A percentile compares a stretch with the other conserved stretches of the same genome.
phyloP scores from a whole-genome alignment of 2,113 vertebrate genomes.

The Myotis yumanensis region DNA sequence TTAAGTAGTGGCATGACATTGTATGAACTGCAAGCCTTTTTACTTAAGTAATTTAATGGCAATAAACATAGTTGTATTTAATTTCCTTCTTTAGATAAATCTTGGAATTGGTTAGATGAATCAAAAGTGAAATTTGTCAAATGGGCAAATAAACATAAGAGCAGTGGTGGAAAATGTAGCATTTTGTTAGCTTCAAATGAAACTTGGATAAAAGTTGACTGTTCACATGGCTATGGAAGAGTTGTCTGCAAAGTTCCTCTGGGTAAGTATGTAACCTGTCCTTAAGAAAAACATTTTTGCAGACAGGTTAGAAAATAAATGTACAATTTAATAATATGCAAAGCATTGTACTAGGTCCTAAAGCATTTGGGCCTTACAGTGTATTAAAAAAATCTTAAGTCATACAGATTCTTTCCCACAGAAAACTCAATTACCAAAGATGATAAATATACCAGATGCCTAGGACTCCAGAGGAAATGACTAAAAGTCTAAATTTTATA shows the following conservation, averaged over 20 bases:
- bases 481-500: background rate
- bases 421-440: background rate
- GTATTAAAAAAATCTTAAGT: background rate
- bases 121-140: slow-evolving; percentile 87
- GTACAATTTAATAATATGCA: background rate
- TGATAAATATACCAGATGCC: background rate
- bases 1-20: background rate
- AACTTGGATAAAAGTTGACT: slow-evolving; percentile 88
- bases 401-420: background rate
- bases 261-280: slow-evolving; percentile 82
- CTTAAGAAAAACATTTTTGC: background rate
- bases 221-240: slow-evolving; percentile 85
- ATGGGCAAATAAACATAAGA: slow-evolving; percentile 84
- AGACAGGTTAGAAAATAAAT: background rate
- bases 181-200: slow-evolving; percentile 88
- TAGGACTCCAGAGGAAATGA: background rate
- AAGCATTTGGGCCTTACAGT: slow-evolving; percentile 15
- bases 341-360: background rate
- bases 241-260: slow-evolving; percentile 92
- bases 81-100: slow-evolving; percentile 74
- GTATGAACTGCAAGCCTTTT: background rate
- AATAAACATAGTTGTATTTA: slow-evolving; percentile 27
- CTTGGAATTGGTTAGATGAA: slow-evolving; percentile 90
- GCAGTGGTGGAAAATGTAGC: slow-evolving; percentile 81
- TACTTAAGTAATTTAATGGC: background rate